Evolutionary conservation across 2,797 vertebrate species (phyloP).

Genomic region (Orestias chungarensis): DNA sequence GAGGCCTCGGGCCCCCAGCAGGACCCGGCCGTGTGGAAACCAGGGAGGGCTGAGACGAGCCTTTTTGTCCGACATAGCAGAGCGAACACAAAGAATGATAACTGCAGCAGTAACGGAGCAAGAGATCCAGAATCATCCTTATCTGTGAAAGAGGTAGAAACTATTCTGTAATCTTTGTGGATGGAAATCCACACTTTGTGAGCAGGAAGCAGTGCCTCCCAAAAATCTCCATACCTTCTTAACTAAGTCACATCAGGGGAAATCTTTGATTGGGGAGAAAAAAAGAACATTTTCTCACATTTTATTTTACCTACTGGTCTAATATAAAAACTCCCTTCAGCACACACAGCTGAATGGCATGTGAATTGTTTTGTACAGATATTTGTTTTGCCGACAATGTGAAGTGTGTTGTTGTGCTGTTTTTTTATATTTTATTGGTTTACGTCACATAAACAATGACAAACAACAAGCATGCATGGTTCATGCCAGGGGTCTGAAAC

Average conservation of each 20-base stretch:
- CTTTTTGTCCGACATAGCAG: conserved; percentile 36
- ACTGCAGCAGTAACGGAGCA: conserved; percentile 26
- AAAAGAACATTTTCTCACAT: neutral
- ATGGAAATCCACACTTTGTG: neutral
- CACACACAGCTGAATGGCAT: neutral
- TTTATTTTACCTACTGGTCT: neutral
- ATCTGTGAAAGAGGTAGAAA: conserved; percentile 77
- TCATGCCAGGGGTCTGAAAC: too few species aligned
- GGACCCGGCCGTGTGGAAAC: conserved; percentile 31
- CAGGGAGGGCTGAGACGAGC: conserved; percentile 21
- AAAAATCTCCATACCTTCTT: neutral
- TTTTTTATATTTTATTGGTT: too few species aligned
- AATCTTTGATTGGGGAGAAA: neutral
- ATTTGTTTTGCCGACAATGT: neutral
- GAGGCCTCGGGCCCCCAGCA: conserved; percentile 43
- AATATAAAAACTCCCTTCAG: neutral
- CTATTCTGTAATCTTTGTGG: conserved; percentile 64
- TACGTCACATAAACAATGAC: neutral
- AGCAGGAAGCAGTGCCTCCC: neutral
- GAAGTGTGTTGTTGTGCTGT: neutral
- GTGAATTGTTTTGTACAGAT: neutral
- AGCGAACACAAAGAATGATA: conserved; percentile 18
- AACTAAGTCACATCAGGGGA: neutral
- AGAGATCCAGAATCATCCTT: conserved; percentile 50
- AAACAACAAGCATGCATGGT: conserved; percentile 2